Base-by-base conservation (phyloP, 2,113 vertebrate species). In the Pipra filicauda region DNA sequence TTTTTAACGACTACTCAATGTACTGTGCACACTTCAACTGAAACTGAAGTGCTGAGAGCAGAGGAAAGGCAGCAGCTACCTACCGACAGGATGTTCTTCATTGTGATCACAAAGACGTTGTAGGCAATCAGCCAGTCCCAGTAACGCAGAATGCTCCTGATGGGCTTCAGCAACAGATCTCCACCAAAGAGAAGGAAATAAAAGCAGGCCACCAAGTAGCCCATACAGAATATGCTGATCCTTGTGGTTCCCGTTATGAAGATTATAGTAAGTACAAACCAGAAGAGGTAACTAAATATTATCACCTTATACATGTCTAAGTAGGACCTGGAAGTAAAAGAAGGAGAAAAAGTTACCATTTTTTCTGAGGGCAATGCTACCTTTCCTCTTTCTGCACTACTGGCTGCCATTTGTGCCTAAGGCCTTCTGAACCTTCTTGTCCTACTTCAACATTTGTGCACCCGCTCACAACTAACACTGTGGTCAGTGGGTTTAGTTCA, bases 81-180 rank as follows among this genome's bases (percentile, higher is more conserved):
- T 91, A 99, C 99, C 5, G 99, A 99, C 23, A 99, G 97, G 92
- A 99, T 98, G 79, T 99, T 99, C 97, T 99, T 99, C 99, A 99
- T 99, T 11, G 99, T 99, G 97, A 99, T 99, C n/a, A 99, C 99
- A 15, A 99, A 99, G 73, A 99, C 97, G 4, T 99, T 99, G 98
- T 99, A 99, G 15, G 99, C 99, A 67, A 99, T 99, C 88, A 99
- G 98, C 98, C 99, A 99, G 97, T 99, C 99, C 99, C 99, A 99
- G 96, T 99, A 99, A 89, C 98, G 99, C 31, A 99, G 98, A 84
- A 99, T 99, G 97, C 98, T 99, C 95, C 98, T 99, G 96, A 99
- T 99, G 62, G 99, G 99, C 94, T 99, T 99, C 91, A 99, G 97
- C 52, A 99, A 88, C 85, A 99, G 97, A 87, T 99, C 98, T 8